Percentiles rank a stretch among this genome's conserved stretches.
Conservation (phyloP, 2,797 vertebrate species). For the Ambastaia sidthimunki region DNA sequence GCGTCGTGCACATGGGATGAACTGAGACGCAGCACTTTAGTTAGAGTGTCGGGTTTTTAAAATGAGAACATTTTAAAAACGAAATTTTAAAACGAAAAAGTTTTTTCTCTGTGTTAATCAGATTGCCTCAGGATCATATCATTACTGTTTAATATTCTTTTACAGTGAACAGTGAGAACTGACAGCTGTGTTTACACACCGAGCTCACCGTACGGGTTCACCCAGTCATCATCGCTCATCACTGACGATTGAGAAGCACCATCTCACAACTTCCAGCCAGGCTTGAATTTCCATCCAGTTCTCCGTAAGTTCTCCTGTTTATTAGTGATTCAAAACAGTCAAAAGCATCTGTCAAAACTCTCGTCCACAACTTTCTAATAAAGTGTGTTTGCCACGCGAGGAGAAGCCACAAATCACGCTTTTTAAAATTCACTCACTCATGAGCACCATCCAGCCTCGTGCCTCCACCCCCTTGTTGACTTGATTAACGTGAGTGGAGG, state of each 20-base stretch:
- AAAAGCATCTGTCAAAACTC: no score
- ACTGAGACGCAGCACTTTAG: not conserved
- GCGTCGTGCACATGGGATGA: no score
- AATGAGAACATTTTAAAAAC: no score
- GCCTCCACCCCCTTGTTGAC: constrained; percentile 63
- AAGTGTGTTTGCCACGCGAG: constrained; percentile 31
- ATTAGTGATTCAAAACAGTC: not conserved
- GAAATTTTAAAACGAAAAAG: constrained; percentile 61
- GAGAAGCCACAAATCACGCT: constrained; percentile 30
- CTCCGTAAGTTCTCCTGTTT: not conserved
- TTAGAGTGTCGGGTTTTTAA: constrained; percentile 45
- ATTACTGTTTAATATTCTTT: constrained; percentile 71
- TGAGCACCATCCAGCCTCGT: constrained; percentile 43
- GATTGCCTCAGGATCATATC: constrained; percentile 72
- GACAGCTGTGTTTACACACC: constrained; percentile 69
- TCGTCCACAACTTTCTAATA: constrained; percentile 12
- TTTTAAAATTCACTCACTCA: constrained; percentile 49
- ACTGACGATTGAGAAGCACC: not conserved
- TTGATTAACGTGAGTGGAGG: constrained; percentile 62
- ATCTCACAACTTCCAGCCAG: no score
- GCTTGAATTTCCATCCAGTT: no score
- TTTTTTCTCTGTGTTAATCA: constrained; percentile 70
- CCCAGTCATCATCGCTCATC: no score
- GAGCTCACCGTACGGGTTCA: constrained; percentile 60
- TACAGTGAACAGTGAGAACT: constrained; percentile 52